Conservation (phyloP, 1,140 invertebrate species). For the Episyrphus balteatus region DNA sequence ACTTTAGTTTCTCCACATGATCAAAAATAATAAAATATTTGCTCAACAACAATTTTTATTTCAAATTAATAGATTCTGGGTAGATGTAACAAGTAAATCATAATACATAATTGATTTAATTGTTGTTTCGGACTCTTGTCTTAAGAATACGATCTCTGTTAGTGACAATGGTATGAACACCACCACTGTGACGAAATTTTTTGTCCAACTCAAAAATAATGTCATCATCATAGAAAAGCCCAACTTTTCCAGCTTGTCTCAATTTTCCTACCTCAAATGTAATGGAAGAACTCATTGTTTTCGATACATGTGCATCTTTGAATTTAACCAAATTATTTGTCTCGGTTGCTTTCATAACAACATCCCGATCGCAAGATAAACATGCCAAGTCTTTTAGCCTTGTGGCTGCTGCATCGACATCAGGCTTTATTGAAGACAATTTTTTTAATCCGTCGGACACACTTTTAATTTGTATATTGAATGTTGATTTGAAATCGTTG, state of each 20-base stretch:
- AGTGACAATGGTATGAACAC: constrained; percentile 56
- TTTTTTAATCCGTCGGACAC: constrained; percentile 52
- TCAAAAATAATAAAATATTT: too few species aligned
- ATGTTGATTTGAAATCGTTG: constrained; percentile 50
- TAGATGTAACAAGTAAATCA: too few species aligned
- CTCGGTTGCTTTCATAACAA: constrained; percentile 52
- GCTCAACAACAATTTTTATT: too few species aligned
- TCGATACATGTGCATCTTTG: constrained; percentile 40
- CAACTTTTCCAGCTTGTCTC: constrained; percentile 28
- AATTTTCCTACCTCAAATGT: constrained; percentile 52
- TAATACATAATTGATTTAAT: too few species aligned
- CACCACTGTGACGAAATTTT: constrained; percentile 56
- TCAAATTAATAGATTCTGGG: too few species aligned
- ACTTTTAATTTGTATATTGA: constrained; percentile 47
- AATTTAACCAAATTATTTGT: constrained; percentile 37
- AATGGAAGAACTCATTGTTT: constrained; percentile 48
- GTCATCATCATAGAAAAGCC: constrained; percentile 29
- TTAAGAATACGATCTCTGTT: constrained; percentile 48
- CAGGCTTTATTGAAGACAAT: constrained; percentile 30
- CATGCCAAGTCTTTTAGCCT: constrained; percentile 57
- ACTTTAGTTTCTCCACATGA: too few species aligned
- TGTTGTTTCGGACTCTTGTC: too few species aligned
- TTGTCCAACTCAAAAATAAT: constrained; percentile 14
- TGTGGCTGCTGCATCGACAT: constrained; percentile 57
- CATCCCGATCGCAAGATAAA: constrained; percentile 60